A percentile compares a stretch with the other conserved stretches of the same genome.
These are phyloP conservation scores for Eupsittula cactorum DNA, from an alignment of 2,113 vertebrate genomes.

Conservation along the genomic window DNA sequence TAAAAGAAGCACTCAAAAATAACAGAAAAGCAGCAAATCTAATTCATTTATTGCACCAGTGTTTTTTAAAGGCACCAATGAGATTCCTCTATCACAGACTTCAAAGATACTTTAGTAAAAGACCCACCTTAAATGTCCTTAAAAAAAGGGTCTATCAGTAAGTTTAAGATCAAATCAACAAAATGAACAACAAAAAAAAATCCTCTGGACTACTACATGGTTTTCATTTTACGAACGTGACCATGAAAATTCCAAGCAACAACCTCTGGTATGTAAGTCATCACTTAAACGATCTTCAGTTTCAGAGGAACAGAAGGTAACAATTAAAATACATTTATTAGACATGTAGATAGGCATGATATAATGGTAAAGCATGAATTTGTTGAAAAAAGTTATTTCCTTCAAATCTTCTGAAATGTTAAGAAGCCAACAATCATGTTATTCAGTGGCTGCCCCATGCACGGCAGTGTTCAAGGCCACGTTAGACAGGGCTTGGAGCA, in stretches of 20 bases:
- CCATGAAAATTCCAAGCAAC: background rate
- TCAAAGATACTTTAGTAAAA: background rate
- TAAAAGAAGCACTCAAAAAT: background rate
- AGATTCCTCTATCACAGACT: background rate
- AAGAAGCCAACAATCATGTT: background rate
- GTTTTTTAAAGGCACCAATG: background rate
- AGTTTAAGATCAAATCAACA: background rate
- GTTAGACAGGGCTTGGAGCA: background rate
- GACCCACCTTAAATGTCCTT: background rate
- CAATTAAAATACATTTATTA: background rate
- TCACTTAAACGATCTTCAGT: background rate
- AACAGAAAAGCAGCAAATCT: background rate
- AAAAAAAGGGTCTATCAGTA: background rate
- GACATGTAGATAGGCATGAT: background rate
- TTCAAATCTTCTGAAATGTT: background rate
- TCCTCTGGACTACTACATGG: too few relatives aligned
- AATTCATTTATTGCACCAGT: background rate
- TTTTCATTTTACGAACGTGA: background rate
- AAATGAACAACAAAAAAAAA: background rate
- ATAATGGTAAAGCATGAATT: background rate
- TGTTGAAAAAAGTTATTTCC: background rate
- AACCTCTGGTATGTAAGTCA: background rate
- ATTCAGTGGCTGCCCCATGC: background rate
- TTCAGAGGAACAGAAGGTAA: background rate
- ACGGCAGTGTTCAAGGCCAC: background rate